These are phyloP conservation scores for Gastrophryne carolinensis DNA, from an alignment of 2,797 vertebrate species.

Conservation along the genomic window DNA sequence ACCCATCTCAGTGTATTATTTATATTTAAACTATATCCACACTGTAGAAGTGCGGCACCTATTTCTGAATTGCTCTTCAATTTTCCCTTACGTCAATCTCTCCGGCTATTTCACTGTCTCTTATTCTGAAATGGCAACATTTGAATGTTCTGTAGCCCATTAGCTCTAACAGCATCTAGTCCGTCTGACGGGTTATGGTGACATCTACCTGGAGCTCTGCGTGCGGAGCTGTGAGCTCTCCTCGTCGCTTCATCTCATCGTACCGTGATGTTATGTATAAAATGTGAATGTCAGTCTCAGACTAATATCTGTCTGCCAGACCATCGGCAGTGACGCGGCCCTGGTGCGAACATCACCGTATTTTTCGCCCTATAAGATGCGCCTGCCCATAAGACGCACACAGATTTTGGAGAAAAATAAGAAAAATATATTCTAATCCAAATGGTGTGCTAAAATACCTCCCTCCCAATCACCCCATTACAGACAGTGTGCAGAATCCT, in stretches of 20 bases:
- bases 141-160: constrained; percentile 17
- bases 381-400: too few species aligned
- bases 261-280: constrained; percentile 1
- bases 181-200: constrained; percentile 32
- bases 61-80: not conserved
- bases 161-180: not conserved
- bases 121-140: not conserved
- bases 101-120: not conserved
- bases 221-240: constrained; percentile 8
- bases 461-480: too few species aligned
- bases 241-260: constrained; percentile 2
- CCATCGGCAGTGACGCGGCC: too few species aligned
- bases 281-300: constrained; percentile 29
- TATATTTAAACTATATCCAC: not conserved
- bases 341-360: too few species aligned
- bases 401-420: too few species aligned
- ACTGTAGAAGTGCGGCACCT: not conserved
- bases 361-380: too few species aligned
- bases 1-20: not conserved
- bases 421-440: too few species aligned
- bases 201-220: constrained; percentile 25
- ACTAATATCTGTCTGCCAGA: not conserved
- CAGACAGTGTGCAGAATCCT: too few species aligned
- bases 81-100: not conserved
- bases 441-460: too few species aligned